These are phyloP conservation scores for Amphibalanus amphitrite DNA, from an alignment of 1,140 invertebrate genomes.

Conservation along the genomic window DNA sequence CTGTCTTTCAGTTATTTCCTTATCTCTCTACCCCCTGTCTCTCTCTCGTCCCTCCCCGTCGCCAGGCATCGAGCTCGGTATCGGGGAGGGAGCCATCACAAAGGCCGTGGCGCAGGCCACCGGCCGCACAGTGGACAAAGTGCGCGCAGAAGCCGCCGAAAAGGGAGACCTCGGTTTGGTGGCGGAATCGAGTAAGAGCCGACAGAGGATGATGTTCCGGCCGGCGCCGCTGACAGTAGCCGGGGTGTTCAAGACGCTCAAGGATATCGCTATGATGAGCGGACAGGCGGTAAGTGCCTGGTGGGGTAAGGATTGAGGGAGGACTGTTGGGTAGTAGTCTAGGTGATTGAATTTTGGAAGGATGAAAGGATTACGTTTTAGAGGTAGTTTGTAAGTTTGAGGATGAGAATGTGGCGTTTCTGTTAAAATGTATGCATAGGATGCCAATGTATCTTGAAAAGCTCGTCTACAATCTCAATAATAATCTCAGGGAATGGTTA, in stretches of 20 bases:
- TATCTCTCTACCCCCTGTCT: background rate
- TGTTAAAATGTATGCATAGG: too few species aligned
- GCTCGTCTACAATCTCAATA: too few species aligned
- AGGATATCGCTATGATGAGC: conserved; percentile 73
- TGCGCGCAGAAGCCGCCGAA: conserved; percentile 59
- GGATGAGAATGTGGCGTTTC: too few species aligned
- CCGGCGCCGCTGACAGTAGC: conserved; percentile 34
- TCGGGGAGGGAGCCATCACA: conserved; percentile 84
- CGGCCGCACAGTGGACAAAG: conserved; percentile 63
- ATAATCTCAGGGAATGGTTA: too few species aligned
- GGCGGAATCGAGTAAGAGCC: conserved; percentile 72
- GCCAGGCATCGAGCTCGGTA: conserved; percentile 60
- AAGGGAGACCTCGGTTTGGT: conserved; percentile 84
- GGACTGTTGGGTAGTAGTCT: too few species aligned
- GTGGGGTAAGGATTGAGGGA: background rate
- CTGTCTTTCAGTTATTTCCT: too few species aligned
- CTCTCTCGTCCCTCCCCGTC: background rate
- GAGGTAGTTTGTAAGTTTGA: too few species aligned
- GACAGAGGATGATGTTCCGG: conserved; percentile 68
- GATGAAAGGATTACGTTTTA: too few species aligned
- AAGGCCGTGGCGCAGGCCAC: conserved; percentile 89
- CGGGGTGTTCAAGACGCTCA: conserved; percentile 67
- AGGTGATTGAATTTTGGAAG: too few species aligned
- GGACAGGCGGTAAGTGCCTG: conserved; percentile 46
- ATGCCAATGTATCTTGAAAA: too few species aligned